Percentiles rank a stretch among this genome's conserved stretches.
Evolutionary conservation across 2,888 invertebrate genomes (phyloP).

Genomic region (Camptogramma bilineatum): DNA sequence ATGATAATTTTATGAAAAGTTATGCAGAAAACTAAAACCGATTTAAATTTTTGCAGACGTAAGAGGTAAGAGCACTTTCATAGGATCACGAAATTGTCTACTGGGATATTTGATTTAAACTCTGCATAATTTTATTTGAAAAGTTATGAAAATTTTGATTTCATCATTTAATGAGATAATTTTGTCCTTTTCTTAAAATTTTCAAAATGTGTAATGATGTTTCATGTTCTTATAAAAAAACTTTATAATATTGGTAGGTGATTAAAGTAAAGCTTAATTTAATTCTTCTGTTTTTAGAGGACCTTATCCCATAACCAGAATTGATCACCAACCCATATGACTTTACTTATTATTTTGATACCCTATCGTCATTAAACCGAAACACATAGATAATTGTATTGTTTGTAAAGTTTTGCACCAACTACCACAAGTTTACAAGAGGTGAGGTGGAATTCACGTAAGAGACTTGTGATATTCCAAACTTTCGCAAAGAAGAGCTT

Average conservation of each 20-base stretch:
- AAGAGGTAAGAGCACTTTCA: conserved; percentile 7
- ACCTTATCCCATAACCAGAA: too few relatives aligned
- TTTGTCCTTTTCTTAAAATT: too few relatives aligned
- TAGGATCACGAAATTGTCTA: not conserved
- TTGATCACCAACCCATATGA: too few relatives aligned
- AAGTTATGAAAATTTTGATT: too few relatives aligned
- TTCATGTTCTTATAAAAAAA: too few relatives aligned
- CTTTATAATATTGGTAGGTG: too few relatives aligned
- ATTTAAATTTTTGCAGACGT: conserved; percentile 18
- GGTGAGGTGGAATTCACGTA: not conserved
- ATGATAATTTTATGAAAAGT: conserved; percentile 30
- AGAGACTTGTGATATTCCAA: not conserved
- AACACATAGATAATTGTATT: not conserved
- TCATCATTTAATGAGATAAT: too few relatives aligned
- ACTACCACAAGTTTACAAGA: not conserved
- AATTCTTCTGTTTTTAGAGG: too few relatives aligned
- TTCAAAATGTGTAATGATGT: too few relatives aligned
- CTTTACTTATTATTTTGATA: too few relatives aligned
- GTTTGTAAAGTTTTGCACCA: not conserved
- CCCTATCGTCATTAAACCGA: not conserved
- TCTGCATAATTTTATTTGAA: not conserved
- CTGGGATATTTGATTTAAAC: not conserved
- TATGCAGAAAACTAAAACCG: conserved; percentile 23
- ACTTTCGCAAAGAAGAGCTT: not conserved
- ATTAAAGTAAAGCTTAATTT: too few relatives aligned